Evolutionary conservation across 2,113 vertebrate species (phyloP).

Genomic region (Trachemys scripta): DNA sequence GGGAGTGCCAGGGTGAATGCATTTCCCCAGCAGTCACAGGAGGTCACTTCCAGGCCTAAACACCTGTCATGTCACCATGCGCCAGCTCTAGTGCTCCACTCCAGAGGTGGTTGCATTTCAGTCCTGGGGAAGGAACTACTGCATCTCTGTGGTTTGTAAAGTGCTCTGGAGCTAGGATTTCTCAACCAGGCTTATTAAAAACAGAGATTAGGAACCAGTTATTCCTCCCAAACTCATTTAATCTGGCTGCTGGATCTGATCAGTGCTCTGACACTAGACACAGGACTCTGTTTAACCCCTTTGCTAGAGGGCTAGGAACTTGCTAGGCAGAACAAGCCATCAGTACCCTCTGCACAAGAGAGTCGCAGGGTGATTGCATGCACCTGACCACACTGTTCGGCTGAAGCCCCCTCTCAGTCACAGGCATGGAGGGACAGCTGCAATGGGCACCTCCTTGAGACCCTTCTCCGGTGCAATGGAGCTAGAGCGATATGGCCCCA

Average conservation of each 20-base stretch:
- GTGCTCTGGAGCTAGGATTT: neutral
- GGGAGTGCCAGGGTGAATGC: neutral
- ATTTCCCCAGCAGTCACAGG: neutral
- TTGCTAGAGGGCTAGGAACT: neutral
- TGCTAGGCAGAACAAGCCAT: neutral
- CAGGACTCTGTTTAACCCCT: neutral
- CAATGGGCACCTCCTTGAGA: neutral
- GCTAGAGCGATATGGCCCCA: neutral
- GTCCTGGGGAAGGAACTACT: neutral
- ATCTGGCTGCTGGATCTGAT: neutral
- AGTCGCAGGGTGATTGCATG: neutral
- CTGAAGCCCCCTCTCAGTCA: neutral
- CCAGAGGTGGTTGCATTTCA: neutral
- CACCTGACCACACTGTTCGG: neutral
- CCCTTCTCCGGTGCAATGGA: neutral
- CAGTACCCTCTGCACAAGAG: neutral
- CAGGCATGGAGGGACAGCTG: too few species aligned
- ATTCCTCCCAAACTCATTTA: neutral
- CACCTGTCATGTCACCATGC: neutral
- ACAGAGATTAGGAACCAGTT: neutral
- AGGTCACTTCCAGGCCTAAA: neutral
- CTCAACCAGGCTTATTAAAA: neutral
- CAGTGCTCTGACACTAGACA: neutral
- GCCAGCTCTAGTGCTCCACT: neutral
- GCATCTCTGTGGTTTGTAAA: neutral